Conservation (phyloP, 1,140 invertebrate species). For the Nasonia giraulti region DNA sequence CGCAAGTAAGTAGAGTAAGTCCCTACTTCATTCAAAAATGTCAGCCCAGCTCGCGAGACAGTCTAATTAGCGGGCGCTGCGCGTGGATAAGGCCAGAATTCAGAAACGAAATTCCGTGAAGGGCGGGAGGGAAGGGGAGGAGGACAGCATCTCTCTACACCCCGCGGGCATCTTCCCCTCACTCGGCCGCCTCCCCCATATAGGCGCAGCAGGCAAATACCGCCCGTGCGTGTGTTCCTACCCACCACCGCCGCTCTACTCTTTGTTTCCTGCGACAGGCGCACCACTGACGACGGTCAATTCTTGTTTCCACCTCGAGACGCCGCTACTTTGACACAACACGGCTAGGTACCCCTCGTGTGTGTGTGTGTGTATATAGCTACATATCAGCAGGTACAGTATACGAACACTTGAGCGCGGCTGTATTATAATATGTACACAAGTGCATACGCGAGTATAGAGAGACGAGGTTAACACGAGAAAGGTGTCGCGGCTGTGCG, state of each 20-base stretch:
- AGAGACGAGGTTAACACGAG: not conserved
- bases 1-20: not conserved
- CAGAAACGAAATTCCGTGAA: not conserved
- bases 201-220: not conserved
- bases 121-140: not conserved
- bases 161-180: not conserved
- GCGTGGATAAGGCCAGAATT: not conserved
- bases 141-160: not conserved
- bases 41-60: not conserved
- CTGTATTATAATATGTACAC: not conserved
- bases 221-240: not conserved
- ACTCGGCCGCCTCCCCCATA: not conserved
- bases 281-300: not conserved
- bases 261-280: slow-evolving; percentile 7
- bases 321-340: not conserved
- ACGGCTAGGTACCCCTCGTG: not conserved
- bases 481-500: slow-evolving; percentile 24
- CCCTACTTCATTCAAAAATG: not conserved
- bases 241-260: not conserved
- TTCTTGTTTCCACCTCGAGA: not conserved
- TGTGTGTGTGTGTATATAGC: not conserved
- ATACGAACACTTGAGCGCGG: not conserved
- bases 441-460: not conserved
- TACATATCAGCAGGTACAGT: not conserved
- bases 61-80: not conserved